phyloP scores from a whole-genome alignment of 2,113 vertebrate genomes.

The Tinamus guttatus region DNA sequence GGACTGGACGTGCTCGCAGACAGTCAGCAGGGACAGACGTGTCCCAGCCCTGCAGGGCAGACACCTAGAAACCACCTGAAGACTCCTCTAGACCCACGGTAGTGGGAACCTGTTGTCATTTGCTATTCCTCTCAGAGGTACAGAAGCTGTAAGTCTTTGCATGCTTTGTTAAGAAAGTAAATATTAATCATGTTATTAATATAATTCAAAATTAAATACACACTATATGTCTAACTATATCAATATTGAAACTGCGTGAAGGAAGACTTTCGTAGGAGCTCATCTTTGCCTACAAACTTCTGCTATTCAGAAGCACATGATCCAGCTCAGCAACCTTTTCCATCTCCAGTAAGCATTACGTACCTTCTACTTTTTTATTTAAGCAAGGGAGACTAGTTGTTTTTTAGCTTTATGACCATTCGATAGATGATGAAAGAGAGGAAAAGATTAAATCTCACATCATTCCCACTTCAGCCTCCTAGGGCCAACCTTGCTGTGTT shows the following conservation, averaged over 20 bases:
- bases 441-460: neutral
- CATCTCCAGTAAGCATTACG: neutral
- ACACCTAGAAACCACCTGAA: neutral
- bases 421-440: neutral
- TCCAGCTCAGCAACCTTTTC: neutral
- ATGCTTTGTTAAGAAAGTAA: neutral
- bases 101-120: neutral
- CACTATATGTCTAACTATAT: neutral
- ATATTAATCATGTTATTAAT: neutral
- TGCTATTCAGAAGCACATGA: neutral
- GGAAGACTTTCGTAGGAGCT: neutral
- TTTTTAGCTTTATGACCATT: neutral
- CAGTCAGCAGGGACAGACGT: neutral
- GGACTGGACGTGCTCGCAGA: neutral
- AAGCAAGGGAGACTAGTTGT: neutral
- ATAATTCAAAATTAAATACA: neutral
- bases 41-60: neutral
- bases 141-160: neutral
- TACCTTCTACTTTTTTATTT: neutral
- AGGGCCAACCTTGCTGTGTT: neutral
- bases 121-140: neutral
- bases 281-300: neutral
- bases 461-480: neutral
- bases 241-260: neutral
- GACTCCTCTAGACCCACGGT: neutral